phyloP scores from a whole-genome alignment of 2,113 vertebrate species.

The Hippotragus niger region DNA sequence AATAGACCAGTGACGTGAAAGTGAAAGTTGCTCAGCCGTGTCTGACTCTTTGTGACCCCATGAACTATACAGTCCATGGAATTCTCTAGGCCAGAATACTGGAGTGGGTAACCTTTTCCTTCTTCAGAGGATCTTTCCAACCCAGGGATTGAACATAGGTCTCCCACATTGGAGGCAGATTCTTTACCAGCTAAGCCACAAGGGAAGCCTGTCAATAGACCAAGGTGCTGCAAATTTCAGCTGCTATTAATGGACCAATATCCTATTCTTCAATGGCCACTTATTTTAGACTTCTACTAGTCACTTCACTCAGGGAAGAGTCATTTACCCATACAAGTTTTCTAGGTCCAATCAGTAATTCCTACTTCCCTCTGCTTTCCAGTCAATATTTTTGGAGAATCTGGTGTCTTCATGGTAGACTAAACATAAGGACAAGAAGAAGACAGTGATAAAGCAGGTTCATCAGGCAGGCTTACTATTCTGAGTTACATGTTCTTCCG shows the following conservation, averaged over 20 bases:
- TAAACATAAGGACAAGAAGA: background rate
- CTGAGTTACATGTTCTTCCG: background rate
- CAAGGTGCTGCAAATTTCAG: background rate
- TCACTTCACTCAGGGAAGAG: background rate
- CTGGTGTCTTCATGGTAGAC: background rate
- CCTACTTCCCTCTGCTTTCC: background rate
- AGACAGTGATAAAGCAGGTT: background rate
- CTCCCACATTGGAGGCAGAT: background rate
- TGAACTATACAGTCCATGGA: background rate
- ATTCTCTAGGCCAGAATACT: background rate
- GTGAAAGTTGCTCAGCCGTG: background rate
- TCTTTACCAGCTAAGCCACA: background rate
- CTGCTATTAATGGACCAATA: background rate
- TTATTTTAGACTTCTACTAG: background rate
- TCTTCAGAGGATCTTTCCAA: background rate
- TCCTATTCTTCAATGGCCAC: background rate
- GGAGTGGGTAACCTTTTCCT: background rate
- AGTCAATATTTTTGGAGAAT: background rate
- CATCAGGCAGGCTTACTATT: background rate
- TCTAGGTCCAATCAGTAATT: background rate
- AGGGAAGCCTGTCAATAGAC: background rate
- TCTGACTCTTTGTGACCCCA: background rate
- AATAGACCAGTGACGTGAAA: background rate
- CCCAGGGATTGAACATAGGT: background rate
- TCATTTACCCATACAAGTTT: background rate